Evolutionary conservation across 1,140 invertebrate species (phyloP).

Genomic region (Fopius arisanus): DNA sequence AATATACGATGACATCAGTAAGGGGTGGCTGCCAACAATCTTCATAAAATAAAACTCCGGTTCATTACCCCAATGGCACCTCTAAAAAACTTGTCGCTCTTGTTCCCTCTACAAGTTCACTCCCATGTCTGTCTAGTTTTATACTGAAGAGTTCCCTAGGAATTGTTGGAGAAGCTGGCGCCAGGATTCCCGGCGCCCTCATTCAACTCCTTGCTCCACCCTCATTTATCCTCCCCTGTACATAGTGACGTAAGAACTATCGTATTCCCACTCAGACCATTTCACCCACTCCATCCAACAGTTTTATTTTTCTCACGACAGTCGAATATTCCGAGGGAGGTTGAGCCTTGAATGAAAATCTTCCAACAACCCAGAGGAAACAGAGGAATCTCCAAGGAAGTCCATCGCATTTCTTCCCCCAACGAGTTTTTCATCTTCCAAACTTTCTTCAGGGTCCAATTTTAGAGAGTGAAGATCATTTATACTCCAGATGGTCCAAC

Average conservation of each 20-base stretch:
- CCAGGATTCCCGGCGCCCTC: slow-evolving; percentile 55
- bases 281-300: not conserved
- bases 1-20: not conserved
- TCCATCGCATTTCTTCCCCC: no score
- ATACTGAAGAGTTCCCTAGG: not conserved
- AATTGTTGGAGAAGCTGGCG: slow-evolving; percentile 40
- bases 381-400: not conserved
- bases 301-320: not conserved
- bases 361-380: not conserved
- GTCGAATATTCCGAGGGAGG: not conserved
- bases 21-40: slow-evolving; percentile 1
- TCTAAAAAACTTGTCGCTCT: not conserved
- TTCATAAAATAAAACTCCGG: not conserved
- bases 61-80: not conserved
- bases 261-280: not conserved
- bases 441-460: no score
- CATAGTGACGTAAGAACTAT: not conserved
- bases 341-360: not conserved
- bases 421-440: no score
- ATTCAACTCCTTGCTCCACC: slow-evolving; percentile 26
- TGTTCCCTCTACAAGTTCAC: not conserved
- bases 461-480: no score
- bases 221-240: slow-evolving; percentile 50
- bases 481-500: no score
- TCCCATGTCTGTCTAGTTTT: not conserved